Evolutionary conservation across 2,113 vertebrate genomes (phyloP).

Genomic region (Cromileptes altivelis): DNA sequence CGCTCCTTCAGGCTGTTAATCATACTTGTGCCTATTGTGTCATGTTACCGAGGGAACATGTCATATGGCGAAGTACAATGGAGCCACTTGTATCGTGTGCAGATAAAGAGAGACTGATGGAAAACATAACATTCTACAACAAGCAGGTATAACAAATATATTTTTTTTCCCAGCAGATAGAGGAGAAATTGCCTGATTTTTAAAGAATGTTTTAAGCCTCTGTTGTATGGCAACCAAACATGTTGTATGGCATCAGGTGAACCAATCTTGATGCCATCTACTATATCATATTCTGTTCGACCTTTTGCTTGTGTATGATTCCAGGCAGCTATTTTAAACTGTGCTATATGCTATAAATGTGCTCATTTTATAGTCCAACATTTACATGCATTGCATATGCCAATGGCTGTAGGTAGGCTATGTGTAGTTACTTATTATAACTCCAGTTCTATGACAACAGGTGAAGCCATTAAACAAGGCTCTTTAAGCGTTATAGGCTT

Average conservation of each 20-base stretch:
- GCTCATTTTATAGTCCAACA: background rate
- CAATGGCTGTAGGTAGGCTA: background rate
- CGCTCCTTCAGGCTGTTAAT: background rate
- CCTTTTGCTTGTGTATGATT: background rate
- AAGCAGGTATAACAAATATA: background rate
- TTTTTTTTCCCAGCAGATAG: background rate
- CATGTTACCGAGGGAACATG: background rate
- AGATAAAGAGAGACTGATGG: background rate
- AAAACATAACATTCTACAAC: background rate
- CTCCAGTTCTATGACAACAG: background rate
- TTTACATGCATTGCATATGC: background rate
- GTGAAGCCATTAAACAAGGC: background rate
- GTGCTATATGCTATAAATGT: background rate
- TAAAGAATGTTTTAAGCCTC: background rate
- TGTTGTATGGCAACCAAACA: background rate
- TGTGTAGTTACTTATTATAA: background rate
- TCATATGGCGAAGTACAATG: background rate
- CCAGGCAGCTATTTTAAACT: constrained; percentile 2
- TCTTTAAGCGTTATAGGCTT: background rate
- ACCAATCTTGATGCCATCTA: background rate
- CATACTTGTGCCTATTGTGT: background rate
- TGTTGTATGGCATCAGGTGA: background rate
- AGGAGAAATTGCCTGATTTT: background rate
- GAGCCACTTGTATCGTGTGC: background rate
- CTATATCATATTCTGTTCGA: constrained; percentile 6